phyloP scores from a whole-genome alignment of 92 coral and sea anemone genomes.

The Zoanthus gigantus region DNA sequence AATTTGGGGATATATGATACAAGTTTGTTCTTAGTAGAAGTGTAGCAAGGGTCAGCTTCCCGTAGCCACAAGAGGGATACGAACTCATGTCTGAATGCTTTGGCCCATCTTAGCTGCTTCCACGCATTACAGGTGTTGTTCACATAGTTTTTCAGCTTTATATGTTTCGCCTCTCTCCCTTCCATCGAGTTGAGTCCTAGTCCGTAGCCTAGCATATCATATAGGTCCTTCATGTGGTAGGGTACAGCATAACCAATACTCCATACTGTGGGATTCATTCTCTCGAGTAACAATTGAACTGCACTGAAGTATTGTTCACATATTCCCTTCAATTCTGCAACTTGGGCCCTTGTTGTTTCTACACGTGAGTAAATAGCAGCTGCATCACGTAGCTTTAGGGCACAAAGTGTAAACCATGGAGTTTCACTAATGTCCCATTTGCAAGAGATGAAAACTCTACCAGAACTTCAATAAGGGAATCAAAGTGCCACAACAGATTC shows the following conservation, averaged over 20 bases:
- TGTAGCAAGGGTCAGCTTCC: slow-evolving; percentile 23
- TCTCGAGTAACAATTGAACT: slow-evolving; percentile 21
- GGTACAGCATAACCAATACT: slow-evolving; percentile 58
- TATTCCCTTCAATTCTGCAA: slow-evolving; percentile 38
- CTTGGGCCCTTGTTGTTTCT: slow-evolving; percentile 36
- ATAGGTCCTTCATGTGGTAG: slow-evolving; percentile 47
- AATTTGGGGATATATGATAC: background rate
- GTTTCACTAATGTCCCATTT: slow-evolving; percentile 44
- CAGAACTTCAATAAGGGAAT: slow-evolving; percentile 47
- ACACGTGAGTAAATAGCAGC: slow-evolving; percentile 67
- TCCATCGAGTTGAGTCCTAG: slow-evolving; percentile 46
- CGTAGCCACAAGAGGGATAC: slow-evolving; percentile 42
- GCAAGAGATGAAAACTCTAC: slow-evolving; percentile 43
- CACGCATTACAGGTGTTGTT: slow-evolving; percentile 39
- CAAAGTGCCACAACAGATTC: slow-evolving; percentile 53
- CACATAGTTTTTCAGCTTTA: slow-evolving; percentile 28
- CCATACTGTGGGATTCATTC: slow-evolving; percentile 62
- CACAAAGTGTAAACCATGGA: slow-evolving; percentile 59
- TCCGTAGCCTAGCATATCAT: slow-evolving; percentile 43
- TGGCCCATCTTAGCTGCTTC: slow-evolving; percentile 8
- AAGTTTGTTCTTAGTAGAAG: background rate
- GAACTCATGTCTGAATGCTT: slow-evolving; percentile 41
- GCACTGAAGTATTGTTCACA: slow-evolving; percentile 62
- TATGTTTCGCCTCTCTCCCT: slow-evolving; percentile 44
- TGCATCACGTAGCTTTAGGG: slow-evolving; percentile 62